Conservation (phyloP, 1,140 invertebrate genomes). For the Meloidogyne floridensis region DNA sequence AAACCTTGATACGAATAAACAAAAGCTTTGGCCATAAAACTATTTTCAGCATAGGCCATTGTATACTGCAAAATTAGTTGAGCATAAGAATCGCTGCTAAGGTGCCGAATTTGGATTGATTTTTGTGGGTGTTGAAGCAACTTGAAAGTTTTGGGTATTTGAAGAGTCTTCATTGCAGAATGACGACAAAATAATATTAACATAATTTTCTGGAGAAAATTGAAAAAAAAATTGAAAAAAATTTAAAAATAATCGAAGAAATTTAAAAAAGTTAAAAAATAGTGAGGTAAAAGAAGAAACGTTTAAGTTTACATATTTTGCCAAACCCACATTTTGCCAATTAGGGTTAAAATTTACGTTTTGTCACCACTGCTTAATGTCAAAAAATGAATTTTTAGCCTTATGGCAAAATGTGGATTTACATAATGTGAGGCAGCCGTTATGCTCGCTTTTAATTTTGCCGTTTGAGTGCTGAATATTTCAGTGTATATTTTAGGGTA, state of each 20-base stretch:
- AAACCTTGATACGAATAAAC: conserved; percentile 9
- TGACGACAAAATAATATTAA: background rate
- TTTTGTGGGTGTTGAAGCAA: background rate
- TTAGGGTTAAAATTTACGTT: too few species aligned
- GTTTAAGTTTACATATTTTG: too few species aligned
- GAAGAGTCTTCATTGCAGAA: background rate
- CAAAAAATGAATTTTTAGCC: too few species aligned
- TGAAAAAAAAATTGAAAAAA: background rate
- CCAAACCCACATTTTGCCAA: too few species aligned
- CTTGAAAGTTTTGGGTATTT: background rate
- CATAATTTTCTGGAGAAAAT: background rate
- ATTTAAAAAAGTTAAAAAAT: background rate
- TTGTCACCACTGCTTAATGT: too few species aligned
- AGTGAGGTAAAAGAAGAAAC: too few species aligned
- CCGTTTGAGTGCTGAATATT: too few species aligned
- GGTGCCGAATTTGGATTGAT: background rate
- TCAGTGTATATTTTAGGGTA: too few species aligned
- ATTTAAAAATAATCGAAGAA: background rate
- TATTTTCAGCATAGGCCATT: conserved; percentile 7
- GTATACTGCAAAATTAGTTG: background rate
- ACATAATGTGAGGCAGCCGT: too few species aligned
- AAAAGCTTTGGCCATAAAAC: background rate
- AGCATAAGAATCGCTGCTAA: background rate
- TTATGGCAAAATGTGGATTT: too few species aligned
- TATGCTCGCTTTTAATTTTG: too few species aligned